A percentile compares a stretch with the other conserved stretches of the same genome.
phyloP scores from a whole-genome alignment of 2,888 invertebrate genomes.

The Eucera pruinosa region DNA sequence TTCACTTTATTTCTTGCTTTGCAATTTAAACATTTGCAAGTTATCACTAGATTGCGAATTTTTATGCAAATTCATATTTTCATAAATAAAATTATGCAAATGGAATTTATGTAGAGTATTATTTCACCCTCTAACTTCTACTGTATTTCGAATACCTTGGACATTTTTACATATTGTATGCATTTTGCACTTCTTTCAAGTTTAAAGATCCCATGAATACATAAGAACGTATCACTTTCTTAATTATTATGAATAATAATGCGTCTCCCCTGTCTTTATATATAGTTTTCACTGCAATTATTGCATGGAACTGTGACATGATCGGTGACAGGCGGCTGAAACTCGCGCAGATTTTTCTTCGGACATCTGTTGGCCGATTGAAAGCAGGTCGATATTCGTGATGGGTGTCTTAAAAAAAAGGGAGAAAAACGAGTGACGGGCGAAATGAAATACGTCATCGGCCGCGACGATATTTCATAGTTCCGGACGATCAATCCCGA shows the following conservation, averaged over 20 bases:
- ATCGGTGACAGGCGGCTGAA: conserved; percentile 26
- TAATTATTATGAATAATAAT: too few relatives aligned
- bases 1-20: neutral
- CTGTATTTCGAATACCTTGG: too few relatives aligned
- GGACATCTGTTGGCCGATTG: conserved; percentile 62
- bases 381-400: conserved; percentile 69
- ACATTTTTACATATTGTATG: too few relatives aligned
- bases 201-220: too few relatives aligned
- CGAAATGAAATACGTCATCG: conserved; percentile 72
- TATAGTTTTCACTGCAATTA: neutral
- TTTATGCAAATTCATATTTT: too few relatives aligned
- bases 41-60: too few relatives aligned
- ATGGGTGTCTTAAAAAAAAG: conserved; percentile 67
- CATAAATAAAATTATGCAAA: too few relatives aligned
- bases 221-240: too few relatives aligned
- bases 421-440: conserved; percentile 55
- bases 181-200: too few relatives aligned
- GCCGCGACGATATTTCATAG: conserved; percentile 67
- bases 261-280: conserved; percentile 12
- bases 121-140: too few relatives aligned
- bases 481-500: conserved; percentile 67
- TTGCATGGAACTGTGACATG: neutral
- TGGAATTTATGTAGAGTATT: too few relatives aligned
- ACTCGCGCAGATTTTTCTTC: conserved; percentile 49
- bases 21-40: neutral